A percentile compares a stretch with the other conserved stretches of the same genome.
Evolutionary conservation across 2,888 invertebrate species (phyloP).

Genomic region (Panorpa germanica): DNA sequence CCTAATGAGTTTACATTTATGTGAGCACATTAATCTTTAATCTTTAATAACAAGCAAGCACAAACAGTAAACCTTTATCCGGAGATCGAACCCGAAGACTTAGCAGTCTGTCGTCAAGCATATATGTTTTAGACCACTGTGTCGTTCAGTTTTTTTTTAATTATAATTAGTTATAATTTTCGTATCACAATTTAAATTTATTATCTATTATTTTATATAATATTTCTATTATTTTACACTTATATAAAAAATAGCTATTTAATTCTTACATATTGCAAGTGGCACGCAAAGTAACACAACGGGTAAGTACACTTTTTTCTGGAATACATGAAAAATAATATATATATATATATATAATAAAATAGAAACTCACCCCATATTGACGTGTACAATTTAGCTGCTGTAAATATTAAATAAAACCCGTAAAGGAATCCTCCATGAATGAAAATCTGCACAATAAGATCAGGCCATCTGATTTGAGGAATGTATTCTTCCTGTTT

Average conservation of each 20-base stretch:
- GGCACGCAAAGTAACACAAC: background rate
- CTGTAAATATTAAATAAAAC: constrained; percentile 39
- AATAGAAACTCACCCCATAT: constrained; percentile 46
- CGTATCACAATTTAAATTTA: no score
- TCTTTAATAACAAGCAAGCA: no score
- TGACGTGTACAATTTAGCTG: constrained; percentile 39
- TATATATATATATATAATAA: constrained; percentile 6
- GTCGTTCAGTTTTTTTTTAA: no score
- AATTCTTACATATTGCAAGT: background rate
- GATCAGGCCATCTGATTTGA: constrained; percentile 51
- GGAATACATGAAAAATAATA: constrained; percentile 1
- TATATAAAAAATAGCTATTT: constrained; percentile 3
- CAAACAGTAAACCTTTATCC: no score
- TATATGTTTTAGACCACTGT: no score
- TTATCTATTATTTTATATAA: constrained; percentile 1
- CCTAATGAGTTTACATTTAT: no score
- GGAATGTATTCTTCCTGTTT: no score
- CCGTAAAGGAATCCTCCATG: constrained; percentile 53
- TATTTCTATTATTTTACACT: background rate
- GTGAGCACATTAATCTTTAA: no score
- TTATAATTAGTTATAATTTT: no score
- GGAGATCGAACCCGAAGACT: no score
- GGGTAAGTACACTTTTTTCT: background rate
- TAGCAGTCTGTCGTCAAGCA: no score
- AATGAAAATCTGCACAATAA: constrained; percentile 45